Conservation (phyloP, 2,888 invertebrate species). For the Netelia inedita region DNA sequence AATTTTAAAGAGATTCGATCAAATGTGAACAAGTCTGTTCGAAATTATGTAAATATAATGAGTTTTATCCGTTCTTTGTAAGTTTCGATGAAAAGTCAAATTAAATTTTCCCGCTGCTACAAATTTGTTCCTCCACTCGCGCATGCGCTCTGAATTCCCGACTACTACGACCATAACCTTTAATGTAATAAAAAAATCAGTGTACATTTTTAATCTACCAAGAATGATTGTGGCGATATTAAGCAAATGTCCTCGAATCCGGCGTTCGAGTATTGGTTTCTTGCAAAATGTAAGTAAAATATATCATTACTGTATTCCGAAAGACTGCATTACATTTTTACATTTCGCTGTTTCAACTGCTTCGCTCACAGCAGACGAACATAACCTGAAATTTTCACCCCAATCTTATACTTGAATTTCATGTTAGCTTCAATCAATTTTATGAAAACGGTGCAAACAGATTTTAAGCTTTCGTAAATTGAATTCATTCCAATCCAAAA, state of each 20-base stretch:
- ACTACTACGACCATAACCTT: constrained; percentile 15
- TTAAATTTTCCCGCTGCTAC: too few relatives aligned
- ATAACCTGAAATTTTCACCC: constrained; percentile 20
- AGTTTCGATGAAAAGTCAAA: too few relatives aligned
- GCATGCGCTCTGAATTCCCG: background rate
- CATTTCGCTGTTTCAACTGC: background rate
- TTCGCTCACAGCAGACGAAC: background rate
- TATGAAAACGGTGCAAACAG: too few relatives aligned
- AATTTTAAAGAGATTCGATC: too few relatives aligned
- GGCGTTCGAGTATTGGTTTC: constrained; percentile 1
- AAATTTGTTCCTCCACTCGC: background rate
- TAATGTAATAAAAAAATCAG: background rate
- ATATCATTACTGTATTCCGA: background rate
- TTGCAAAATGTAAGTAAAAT: constrained; percentile 44
- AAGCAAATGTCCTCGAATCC: constrained; percentile 40
- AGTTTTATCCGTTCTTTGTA: too few relatives aligned
- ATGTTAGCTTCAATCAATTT: too few relatives aligned
- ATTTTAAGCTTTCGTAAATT: too few relatives aligned
- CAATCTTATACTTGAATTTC: too few relatives aligned
- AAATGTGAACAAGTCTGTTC: too few relatives aligned
- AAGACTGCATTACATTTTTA: background rate
- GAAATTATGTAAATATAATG: too few relatives aligned
- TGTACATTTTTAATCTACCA: constrained; percentile 1
- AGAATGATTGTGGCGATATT: constrained; percentile 47
- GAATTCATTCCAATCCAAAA: too few relatives aligned